A percentile compares a stretch with the other conserved stretches of the same genome.
Evolutionary conservation across 2,797 vertebrate genomes (phyloP).

Genomic region (Tokudaia muenninki): DNA sequence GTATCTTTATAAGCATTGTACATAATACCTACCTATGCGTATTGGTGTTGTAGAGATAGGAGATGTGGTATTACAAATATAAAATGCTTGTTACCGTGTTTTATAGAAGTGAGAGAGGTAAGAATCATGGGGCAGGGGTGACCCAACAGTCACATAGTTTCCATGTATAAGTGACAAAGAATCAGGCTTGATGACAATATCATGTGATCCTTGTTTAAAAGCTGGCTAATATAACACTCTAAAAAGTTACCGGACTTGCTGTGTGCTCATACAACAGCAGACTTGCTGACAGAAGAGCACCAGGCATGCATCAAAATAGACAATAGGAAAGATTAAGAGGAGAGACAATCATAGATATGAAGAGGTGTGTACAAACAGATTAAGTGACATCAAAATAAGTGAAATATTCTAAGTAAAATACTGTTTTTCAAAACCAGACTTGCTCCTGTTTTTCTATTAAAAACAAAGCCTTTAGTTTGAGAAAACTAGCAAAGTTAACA

Average conservation of each 20-base stretch:
- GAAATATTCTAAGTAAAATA: background rate
- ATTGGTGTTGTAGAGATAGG: background rate
- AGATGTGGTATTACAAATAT: background rate
- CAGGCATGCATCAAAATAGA: background rate
- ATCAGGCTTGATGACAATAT: background rate
- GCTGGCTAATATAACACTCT: background rate
- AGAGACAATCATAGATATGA: background rate
- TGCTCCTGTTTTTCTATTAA: background rate
- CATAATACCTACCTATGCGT: background rate
- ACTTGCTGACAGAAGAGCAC: background rate
- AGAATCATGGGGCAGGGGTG: background rate
- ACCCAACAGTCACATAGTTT: background rate
- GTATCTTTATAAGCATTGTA: background rate
- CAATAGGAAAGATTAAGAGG: background rate
- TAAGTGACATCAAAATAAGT: background rate
- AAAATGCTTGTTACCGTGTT: background rate
- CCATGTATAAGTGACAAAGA: background rate
- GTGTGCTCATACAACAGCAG: background rate
- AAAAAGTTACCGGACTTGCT: background rate
- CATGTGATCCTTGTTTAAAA: background rate
- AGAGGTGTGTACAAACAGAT: background rate
- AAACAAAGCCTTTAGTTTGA: background rate
- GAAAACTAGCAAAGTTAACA: slow-evolving; percentile 32
- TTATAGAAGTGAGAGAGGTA: background rate
- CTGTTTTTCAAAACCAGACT: background rate